phyloP scores from a whole-genome alignment of 1,140 invertebrate species.

The Drosophila setifemur region DNA sequence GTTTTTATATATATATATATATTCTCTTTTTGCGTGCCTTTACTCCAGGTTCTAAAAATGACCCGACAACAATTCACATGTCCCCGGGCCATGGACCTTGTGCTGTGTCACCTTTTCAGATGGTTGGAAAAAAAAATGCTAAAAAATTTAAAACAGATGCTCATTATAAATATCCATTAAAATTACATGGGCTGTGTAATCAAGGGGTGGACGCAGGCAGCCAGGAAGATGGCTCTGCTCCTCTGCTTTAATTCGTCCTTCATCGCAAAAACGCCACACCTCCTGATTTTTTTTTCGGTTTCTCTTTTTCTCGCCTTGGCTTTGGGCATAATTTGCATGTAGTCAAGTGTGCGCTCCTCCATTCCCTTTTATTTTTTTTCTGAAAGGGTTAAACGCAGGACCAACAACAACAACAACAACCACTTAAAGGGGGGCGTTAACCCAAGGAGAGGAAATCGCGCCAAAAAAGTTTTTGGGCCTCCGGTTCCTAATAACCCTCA shows the following conservation, averaged over 20 bases:
- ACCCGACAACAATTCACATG: conserved; percentile 73
- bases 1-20: too few relatives aligned
- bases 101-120: conserved; percentile 65
- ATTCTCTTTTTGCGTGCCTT: background rate
- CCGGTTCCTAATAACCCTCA: conserved; percentile 6
- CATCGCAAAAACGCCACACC: background rate
- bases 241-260: conserved; percentile 12
- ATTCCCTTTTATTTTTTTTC: conserved; percentile 39
- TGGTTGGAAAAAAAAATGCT: conserved; percentile 17
- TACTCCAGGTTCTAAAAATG: conserved; percentile 43
- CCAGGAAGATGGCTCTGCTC: background rate
- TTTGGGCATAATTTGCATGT: conserved; percentile 70
- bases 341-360: conserved; percentile 43
- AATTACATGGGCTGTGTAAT: conserved; percentile 68
- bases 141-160: conserved; percentile 67
- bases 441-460: conserved; percentile 51
- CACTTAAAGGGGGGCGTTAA: conserved; percentile 43
- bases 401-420: conserved; percentile 12
- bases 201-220: conserved; percentile 22
- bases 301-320: conserved; percentile 30
- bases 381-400: conserved; percentile 61
- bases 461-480: conserved; percentile 60
- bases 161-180: conserved; percentile 80
- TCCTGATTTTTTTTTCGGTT: conserved; percentile 1
- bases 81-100: conserved; percentile 36